Evolutionary conservation across 2,888 invertebrate species (phyloP).

Genomic region (Uloborus plumipes): DNA sequence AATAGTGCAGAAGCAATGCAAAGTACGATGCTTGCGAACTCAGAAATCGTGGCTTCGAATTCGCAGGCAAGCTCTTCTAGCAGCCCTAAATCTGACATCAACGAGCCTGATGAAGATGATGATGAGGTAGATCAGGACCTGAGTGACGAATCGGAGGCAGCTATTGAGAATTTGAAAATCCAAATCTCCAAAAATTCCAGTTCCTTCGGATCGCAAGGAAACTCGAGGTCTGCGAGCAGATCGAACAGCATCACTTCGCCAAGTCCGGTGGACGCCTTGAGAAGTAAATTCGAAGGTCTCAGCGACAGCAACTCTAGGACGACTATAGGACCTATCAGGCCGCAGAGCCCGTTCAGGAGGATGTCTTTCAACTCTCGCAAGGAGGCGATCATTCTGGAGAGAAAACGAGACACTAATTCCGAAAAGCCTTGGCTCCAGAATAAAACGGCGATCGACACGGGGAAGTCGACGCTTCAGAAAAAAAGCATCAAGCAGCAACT

Average conservation of each 20-base stretch:
- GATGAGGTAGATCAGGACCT: too few species aligned
- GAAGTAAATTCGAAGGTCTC: slow-evolving; percentile 47
- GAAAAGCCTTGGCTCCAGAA: slow-evolving; percentile 37
- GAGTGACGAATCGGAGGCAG: too few species aligned
- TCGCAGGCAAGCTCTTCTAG: too few species aligned
- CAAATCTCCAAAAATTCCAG: too few species aligned
- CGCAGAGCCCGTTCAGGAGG: slow-evolving; percentile 46
- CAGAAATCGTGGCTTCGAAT: too few species aligned
- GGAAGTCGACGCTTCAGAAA: slow-evolving; percentile 38
- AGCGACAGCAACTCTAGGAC: neutral
- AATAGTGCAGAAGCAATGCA: too few species aligned
- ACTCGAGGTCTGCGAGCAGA: neutral
- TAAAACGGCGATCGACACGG: slow-evolving; percentile 12
- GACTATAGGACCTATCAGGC: neutral
- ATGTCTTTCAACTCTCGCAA: slow-evolving; percentile 57
- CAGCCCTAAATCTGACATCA: too few species aligned
- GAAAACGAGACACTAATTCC: slow-evolving; percentile 17
- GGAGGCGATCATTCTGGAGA: slow-evolving; percentile 42
- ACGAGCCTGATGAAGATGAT: too few species aligned
- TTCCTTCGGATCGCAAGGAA: too few species aligned
- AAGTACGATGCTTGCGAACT: too few species aligned
- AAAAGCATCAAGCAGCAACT: slow-evolving; percentile 53
- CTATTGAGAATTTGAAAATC: too few species aligned
- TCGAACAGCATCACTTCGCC: slow-evolving; percentile 3
- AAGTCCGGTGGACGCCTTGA: slow-evolving; percentile 38